Evolutionary conservation across 2,113 vertebrate species (phyloP).

Genomic region (Tricholaema leucomelas): DNA sequence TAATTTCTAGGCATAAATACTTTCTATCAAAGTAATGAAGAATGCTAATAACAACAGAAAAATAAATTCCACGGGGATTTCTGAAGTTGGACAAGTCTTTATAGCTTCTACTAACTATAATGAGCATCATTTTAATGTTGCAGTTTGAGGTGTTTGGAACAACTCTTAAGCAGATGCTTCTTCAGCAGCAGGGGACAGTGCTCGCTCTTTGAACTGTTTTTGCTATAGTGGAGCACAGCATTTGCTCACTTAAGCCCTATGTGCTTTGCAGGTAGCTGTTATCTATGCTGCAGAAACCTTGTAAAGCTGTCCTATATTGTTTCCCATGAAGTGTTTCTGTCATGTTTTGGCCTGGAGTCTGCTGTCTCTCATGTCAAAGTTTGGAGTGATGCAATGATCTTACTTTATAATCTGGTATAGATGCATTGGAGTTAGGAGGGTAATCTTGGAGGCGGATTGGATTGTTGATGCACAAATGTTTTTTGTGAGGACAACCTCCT

Average conservation of each 20-base stretch:
- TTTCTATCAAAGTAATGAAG: background rate
- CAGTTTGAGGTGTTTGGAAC: background rate
- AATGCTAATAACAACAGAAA: background rate
- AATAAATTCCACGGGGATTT: background rate
- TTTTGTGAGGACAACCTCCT: background rate
- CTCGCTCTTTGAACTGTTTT: background rate
- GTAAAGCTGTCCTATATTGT: background rate
- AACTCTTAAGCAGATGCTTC: background rate
- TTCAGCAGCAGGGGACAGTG: background rate
- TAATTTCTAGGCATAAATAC: background rate
- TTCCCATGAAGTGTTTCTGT: background rate
- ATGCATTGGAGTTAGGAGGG: background rate
- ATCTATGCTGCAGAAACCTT: background rate
- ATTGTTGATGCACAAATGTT: background rate
- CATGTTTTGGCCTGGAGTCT: background rate
- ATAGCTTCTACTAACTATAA: background rate
- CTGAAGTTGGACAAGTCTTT: background rate
- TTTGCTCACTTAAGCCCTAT: rapidly evolving
- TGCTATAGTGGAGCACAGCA: background rate
- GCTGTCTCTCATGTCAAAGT: background rate
- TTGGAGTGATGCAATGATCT: background rate
- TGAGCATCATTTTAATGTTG: background rate
- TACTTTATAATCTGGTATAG: background rate
- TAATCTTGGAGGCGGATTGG: background rate
- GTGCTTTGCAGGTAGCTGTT: background rate